These are phyloP conservation scores for Halcyon leucocephala DNA, from an alignment of 2,797 vertebrate species.

Conservation along the genomic window DNA sequence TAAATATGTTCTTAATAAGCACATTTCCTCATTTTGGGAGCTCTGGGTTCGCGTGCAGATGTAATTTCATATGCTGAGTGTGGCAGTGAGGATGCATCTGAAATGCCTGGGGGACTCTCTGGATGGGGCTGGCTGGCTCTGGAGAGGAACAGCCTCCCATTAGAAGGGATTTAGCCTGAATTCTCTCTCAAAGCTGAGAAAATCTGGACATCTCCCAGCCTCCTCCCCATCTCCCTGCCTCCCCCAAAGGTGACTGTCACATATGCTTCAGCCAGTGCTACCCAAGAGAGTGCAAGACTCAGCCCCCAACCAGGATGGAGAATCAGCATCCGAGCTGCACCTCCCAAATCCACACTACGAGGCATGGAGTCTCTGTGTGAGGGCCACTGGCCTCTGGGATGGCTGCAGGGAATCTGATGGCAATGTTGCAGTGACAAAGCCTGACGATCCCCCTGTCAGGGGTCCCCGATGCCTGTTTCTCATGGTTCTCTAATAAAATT, in stretches of 20 bases:
- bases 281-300: not conserved
- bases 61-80: not conserved
- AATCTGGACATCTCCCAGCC: not conserved
- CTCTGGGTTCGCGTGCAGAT: not conserved
- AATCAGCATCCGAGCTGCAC: not conserved
- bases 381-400: not conserved
- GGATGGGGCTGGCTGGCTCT: not conserved
- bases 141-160: not conserved
- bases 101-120: not conserved
- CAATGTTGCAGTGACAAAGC: not conserved
- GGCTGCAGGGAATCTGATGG: not conserved
- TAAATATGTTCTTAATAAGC: conserved; percentile 48
- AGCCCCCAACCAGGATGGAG: not conserved
- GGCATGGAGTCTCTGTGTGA: rapidly evolving
- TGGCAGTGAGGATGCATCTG: not conserved
- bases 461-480: not conserved
- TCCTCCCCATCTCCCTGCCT: not conserved
- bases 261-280: not conserved
- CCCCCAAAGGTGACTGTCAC: not conserved
- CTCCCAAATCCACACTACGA: rapidly evolving
- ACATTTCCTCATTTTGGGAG: not conserved
- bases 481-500: not conserved
- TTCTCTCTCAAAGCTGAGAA: not conserved
- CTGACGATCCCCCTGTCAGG: rapidly evolving
- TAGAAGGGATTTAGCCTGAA: not conserved